Conservation (phyloP, 2,888 invertebrate species). For the Helobdella robusta region DNA sequence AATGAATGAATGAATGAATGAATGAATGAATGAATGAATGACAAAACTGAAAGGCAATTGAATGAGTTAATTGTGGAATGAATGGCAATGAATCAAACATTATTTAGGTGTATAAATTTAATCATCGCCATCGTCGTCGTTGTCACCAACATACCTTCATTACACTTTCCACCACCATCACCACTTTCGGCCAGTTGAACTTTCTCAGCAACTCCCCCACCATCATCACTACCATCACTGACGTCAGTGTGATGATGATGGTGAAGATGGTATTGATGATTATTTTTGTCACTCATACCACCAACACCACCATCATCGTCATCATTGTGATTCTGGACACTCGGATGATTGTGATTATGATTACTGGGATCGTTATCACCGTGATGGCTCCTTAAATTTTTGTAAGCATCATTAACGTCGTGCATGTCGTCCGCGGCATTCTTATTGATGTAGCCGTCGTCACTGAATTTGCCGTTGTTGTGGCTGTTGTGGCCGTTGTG, state of each 20-base stretch:
- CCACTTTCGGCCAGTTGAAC: not conserved
- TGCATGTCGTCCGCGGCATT: too few relatives aligned
- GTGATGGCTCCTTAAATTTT: too few relatives aligned
- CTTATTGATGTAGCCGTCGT: too few relatives aligned
- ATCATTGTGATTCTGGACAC: not conserved
- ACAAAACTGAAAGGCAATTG: not conserved
- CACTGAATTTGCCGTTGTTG: too few relatives aligned
- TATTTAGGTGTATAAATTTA: not conserved
- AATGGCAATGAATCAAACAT: not conserved
- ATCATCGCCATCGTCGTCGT: not conserved
- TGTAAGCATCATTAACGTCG: too few relatives aligned
- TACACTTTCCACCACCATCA: too few relatives aligned
- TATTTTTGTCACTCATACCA: not conserved
- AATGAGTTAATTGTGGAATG: not conserved
- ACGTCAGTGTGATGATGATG: too few relatives aligned
- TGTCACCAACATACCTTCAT: too few relatives aligned
- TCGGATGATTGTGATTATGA: too few relatives aligned
- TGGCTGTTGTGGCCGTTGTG: too few relatives aligned
- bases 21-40: not conserved
- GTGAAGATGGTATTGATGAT: not conserved
- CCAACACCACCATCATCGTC: not conserved
- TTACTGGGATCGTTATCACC: too few relatives aligned
- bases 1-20: too few relatives aligned
- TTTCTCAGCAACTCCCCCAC: not conserved
- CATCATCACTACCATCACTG: constrained; percentile 1